These are phyloP conservation scores for Elmis aenea DNA, from an alignment of 2,888 invertebrate genomes.

Conservation along the genomic window DNA sequence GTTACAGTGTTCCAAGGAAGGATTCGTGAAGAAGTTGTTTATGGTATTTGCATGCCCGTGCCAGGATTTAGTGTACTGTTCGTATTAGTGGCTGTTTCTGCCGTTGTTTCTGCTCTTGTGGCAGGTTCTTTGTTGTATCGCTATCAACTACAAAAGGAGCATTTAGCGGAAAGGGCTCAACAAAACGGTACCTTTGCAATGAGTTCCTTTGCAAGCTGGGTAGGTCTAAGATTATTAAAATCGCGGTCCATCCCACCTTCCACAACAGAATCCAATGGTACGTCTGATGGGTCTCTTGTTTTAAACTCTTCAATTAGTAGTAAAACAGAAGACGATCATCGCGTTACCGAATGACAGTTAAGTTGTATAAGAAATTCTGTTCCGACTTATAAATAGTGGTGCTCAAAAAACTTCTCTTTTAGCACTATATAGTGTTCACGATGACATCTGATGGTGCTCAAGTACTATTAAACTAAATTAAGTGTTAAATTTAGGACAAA, in stretches of 20 bases:
- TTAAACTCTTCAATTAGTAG: slow-evolving; percentile 22
- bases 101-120: slow-evolving; percentile 80
- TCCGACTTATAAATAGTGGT: neutral
- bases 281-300: slow-evolving; percentile 23
- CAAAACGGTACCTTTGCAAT: slow-evolving; percentile 53
- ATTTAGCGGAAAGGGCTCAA: slow-evolving; percentile 51
- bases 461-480: slow-evolving; percentile 6
- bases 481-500: too few relatives aligned
- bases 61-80: slow-evolving; percentile 85
- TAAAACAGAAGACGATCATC: slow-evolving; percentile 27
- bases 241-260: slow-evolving; percentile 37
- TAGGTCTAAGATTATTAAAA: slow-evolving; percentile 62
- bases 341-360: too few relatives aligned
- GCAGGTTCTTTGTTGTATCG: slow-evolving; percentile 78
- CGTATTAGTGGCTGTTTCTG: slow-evolving; percentile 80
- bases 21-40: slow-evolving; percentile 84
- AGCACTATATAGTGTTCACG: too few relatives aligned
- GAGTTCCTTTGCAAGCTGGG: slow-evolving; percentile 68
- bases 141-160: slow-evolving; percentile 71
- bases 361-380: neutral
- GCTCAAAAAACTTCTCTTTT: too few relatives aligned
- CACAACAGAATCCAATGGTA: slow-evolving; percentile 28
- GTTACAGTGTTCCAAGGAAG: slow-evolving; percentile 85
- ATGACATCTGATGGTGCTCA: too few relatives aligned
- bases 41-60: slow-evolving; percentile 87